Percentiles rank a stretch among this genome's conserved stretches.
These are phyloP conservation scores for Drosophila setosimentum DNA, from an alignment of 2,888 invertebrate genomes.

Conservation along the genomic window DNA sequence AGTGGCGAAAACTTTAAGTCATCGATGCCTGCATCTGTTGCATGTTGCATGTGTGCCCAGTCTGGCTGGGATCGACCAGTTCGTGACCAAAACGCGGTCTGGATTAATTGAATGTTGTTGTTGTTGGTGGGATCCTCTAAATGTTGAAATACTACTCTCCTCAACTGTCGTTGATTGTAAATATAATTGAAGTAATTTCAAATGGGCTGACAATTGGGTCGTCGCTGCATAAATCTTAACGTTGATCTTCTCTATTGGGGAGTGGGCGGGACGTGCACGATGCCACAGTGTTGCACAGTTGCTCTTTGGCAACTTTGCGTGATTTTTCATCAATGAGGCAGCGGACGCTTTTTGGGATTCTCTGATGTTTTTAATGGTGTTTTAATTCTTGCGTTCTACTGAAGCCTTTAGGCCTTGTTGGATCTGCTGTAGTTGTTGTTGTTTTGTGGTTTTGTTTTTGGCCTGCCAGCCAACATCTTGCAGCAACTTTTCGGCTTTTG, in stretches of 20 bases:
- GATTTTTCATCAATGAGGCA: slow-evolving; percentile 52
- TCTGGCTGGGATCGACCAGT: slow-evolving; percentile 20
- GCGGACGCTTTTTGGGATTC: slow-evolving; percentile 22
- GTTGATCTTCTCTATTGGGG: slow-evolving; percentile 42
- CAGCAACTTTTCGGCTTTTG: slow-evolving; percentile 43
- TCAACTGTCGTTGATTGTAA: slow-evolving; percentile 28
- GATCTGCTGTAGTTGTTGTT: background rate
- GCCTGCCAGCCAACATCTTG: slow-evolving; percentile 45
- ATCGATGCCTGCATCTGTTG: slow-evolving; percentile 21
- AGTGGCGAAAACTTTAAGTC: slow-evolving; percentile 39
- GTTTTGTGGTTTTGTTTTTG: slow-evolving; percentile 10
- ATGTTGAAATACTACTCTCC: slow-evolving; percentile 7
- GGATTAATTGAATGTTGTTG: slow-evolving; percentile 2
- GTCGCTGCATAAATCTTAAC: slow-evolving; percentile 48
- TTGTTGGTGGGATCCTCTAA: background rate
- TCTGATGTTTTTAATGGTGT: slow-evolving; percentile 54
- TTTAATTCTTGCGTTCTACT: slow-evolving; percentile 72
- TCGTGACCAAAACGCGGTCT: slow-evolving; percentile 49
- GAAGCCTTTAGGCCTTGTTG: slow-evolving; percentile 19
- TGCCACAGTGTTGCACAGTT: slow-evolving; percentile 17
- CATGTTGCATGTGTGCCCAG: slow-evolving; percentile 19
- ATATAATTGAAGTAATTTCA: slow-evolving; percentile 73
- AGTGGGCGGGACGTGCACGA: slow-evolving; percentile 29
- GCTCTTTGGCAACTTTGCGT: slow-evolving; percentile 75
- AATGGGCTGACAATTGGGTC: slow-evolving; percentile 75